Base-by-base conservation (phyloP, 2,888 invertebrate species). In the Cryptocephalus moraei region DNA sequence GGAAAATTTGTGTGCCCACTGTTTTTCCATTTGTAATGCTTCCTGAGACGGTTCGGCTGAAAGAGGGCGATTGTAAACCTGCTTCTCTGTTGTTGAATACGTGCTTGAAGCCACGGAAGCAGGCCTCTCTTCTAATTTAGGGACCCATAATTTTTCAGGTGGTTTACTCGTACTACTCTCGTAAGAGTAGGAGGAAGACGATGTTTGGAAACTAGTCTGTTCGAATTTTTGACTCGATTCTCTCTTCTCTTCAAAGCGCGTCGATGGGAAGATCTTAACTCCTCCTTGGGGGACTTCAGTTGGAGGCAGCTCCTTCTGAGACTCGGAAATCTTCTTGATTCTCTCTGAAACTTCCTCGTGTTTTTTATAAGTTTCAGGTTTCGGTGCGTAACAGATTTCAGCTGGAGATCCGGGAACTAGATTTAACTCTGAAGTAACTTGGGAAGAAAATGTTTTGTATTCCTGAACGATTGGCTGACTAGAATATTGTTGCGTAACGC, bases 361-460 rank as follows among this genome's bases (percentile, higher is more conserved):
- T 55, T 69, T 71, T 59, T 57, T 71, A 13, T 39, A 45, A 8
- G 48, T 32, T 38, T 55, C 52, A 9, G 43, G 49, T 60, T 77
- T 77, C 43, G 81, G 78, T 47, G 78, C 75, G 55, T 75, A 82
- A 36, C 80, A 79, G 41, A 83, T 79, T 68, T 83, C 80, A 33
- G 84, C 82, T 9, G 84, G 83, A n/a, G 83, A 79, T 57, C 82
- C 84, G 0, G 82, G 83, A 46, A 76, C 72, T 2, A 84, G 63
- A 60, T 75, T 74, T 42, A 81, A 72, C 48, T 75, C 73, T 60
- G 75, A 59, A 57, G 68, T 51, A 58, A 60, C 43, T 40, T 60
- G 56, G n/a, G 54, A 58, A 12, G 57, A 54, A 43, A 51, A 55
- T 8, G 60, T 51, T 43, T 59, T 58, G 36, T 51, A 58, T 46